Evolutionary conservation across 2,888 invertebrate genomes (phyloP).

Genomic region (Colletes collaris): DNA sequence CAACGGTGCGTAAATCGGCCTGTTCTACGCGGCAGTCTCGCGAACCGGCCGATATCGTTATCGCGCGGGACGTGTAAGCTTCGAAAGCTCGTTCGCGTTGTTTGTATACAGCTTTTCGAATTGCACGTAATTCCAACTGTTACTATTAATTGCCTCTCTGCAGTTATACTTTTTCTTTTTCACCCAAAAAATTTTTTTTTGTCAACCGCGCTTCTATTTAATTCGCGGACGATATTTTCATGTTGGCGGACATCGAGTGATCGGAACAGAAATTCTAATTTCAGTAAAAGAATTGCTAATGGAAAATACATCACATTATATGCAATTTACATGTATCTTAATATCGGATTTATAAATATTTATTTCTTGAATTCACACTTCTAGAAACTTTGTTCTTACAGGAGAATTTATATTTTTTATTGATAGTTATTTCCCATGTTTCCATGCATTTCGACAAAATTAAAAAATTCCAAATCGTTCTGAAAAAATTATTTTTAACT

Average conservation of each 20-base stretch:
- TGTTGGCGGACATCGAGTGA: neutral
- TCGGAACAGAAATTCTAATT: neutral
- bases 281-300: neutral
- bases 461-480: too few species aligned
- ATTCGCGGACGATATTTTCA: neutral
- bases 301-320: too few species aligned
- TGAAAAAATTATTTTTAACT: too few species aligned
- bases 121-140: constrained; percentile 48
- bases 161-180: neutral
- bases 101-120: constrained; percentile 57
- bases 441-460: too few species aligned
- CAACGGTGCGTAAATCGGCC: constrained; percentile 65
- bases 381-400: too few species aligned
- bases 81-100: constrained; percentile 51
- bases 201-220: neutral
- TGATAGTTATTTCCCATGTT: too few species aligned
- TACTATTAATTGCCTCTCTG: constrained; percentile 49
- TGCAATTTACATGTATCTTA: too few species aligned
- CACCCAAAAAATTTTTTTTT: neutral
- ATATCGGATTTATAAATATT: too few species aligned
- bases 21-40: constrained; percentile 29
- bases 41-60: constrained; percentile 70
- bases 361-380: too few species aligned
- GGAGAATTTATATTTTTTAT: too few species aligned
- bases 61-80: constrained; percentile 60